Percentiles rank a stretch among this genome's conserved stretches.
Conservation (phyloP, 2,113 vertebrate genomes). For the Collichthys lucidus region DNA sequence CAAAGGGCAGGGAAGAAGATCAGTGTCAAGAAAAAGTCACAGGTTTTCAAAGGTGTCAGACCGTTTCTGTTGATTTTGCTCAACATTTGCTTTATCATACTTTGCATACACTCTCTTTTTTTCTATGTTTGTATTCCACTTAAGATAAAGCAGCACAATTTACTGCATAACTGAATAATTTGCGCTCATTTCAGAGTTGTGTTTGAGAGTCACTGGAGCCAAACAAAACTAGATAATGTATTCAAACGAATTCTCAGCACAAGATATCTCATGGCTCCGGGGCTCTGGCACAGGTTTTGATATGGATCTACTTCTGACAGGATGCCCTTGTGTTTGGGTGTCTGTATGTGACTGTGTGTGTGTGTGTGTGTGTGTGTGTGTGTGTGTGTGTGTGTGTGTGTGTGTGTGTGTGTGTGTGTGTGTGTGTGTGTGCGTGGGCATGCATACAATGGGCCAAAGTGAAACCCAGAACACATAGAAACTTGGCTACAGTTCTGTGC, state of each 20-base stretch:
- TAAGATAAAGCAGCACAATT: slow-evolving; percentile 13
- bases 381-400: not conserved
- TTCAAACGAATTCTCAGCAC: slow-evolving; percentile 52
- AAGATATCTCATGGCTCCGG: slow-evolving; percentile 50
- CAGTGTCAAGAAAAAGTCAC: not conserved
- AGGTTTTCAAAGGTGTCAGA: not conserved
- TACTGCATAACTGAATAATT: slow-evolving; percentile 41
- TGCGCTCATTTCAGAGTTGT: slow-evolving; percentile 48
- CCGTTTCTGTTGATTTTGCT: not conserved
- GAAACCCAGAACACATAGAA: slow-evolving; percentile 43
- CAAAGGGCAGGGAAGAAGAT: not conserved
- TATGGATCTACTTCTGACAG: slow-evolving; percentile 71
- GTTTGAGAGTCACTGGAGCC: slow-evolving; percentile 35
- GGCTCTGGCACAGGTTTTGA: slow-evolving; percentile 61
- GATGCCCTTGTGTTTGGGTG: slow-evolving; percentile 54
- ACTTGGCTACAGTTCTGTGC: slow-evolving; percentile 53
- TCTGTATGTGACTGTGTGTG: slow-evolving; percentile 12
- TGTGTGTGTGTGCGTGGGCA: not conserved
- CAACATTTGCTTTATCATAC: not conserved
- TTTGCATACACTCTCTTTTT: not conserved
- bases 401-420: slow-evolving; percentile 19
- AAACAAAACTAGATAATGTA: slow-evolving; percentile 50
- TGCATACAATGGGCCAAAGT: slow-evolving; percentile 39
- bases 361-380: slow-evolving; percentile 13
- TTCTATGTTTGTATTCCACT: not conserved